phyloP scores from a whole-genome alignment of 2,797 vertebrate genomes.

The Coregonus suidteri region DNA sequence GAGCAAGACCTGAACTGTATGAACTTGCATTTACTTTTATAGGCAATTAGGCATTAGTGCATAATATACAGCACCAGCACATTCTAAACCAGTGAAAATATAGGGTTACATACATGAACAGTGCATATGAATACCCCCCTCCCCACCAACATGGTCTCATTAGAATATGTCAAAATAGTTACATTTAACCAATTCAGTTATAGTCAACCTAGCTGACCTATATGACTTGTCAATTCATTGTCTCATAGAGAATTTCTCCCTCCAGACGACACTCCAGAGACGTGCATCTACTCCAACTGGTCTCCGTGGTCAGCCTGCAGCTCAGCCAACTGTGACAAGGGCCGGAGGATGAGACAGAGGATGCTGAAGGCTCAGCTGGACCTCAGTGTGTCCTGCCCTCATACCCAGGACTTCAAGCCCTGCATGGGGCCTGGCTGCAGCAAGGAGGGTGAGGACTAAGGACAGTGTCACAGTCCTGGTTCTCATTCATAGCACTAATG shows the following conservation, averaged over 20 bases:
- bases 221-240: too few relatives aligned
- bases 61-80: too few relatives aligned
- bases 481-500: too few relatives aligned
- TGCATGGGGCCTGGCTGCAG: constrained; percentile 95
- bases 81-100: too few relatives aligned
- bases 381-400: constrained; percentile 87
- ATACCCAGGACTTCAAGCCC: constrained; percentile 96
- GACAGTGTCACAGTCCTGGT: background rate
- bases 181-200: background rate
- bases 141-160: background rate
- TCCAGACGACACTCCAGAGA: constrained; percentile 91
- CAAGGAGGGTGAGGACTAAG: constrained; percentile 80
- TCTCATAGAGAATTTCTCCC: constrained; percentile 2
- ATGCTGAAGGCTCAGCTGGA: constrained; percentile 97
- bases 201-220: background rate
- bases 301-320: constrained; percentile 96
- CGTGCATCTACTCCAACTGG: constrained; percentile 96
- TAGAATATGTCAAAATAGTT: background rate
- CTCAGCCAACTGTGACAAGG: constrained; percentile 92
- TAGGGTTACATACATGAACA: too few relatives aligned
- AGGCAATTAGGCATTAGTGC: too few relatives aligned
- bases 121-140: too few relatives aligned
- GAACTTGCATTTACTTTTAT: too few relatives aligned
- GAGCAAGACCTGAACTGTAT: too few relatives aligned
- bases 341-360: constrained; percentile 92